Evolutionary conservation across 1,140 invertebrate genomes (phyloP), one percentile per base, ranked within the genome.

Genomic region (Bombus terrestris): DNA sequence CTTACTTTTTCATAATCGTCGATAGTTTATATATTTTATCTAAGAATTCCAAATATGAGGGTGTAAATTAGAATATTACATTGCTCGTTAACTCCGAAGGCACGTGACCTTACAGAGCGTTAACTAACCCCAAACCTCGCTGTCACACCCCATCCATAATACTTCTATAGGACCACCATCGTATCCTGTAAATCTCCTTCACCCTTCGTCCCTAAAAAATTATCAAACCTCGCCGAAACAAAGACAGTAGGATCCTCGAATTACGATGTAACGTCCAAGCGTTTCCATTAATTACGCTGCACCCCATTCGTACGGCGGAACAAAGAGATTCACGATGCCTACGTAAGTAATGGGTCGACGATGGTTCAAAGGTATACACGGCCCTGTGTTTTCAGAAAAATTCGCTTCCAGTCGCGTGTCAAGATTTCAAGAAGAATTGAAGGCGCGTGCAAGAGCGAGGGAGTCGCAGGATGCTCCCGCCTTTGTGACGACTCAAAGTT

Each of bases 371-470:
- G 57, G 75, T 62, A 37, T 64, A 43, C 41, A 13, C 3, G 32
- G 6, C 6, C 18, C 12, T 15, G 41, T 32, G 41, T 68, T 68
- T 68, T 68, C 32, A 68, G 62, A 80, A 80, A 79, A 79, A 53
- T 32, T 39, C 62, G 32, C 28, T 62, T 37, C 43, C 78, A 43
- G 64, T 37, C 78, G 64, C 78, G 78, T 69, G 78, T 53, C 64
- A 80, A 81, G 53, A 73, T 73, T 81, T 73, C 68, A 81, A 81
- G 80, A 62, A 81, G 69, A 81, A 71, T 71, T 73, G 69, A 57
- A 73, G 28, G 68, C 69, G 80, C 68, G 69, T 69, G 62, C 76
- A 32, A 78, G 59, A 59, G 37, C 41, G 78, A 15, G 43, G 22
- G 35, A 57, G 39, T 41, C 71, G 74, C 35, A 35, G 62, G 37